Conservation (phyloP, 2,888 invertebrate species). For the Alviniconcha strummeri region DNA sequence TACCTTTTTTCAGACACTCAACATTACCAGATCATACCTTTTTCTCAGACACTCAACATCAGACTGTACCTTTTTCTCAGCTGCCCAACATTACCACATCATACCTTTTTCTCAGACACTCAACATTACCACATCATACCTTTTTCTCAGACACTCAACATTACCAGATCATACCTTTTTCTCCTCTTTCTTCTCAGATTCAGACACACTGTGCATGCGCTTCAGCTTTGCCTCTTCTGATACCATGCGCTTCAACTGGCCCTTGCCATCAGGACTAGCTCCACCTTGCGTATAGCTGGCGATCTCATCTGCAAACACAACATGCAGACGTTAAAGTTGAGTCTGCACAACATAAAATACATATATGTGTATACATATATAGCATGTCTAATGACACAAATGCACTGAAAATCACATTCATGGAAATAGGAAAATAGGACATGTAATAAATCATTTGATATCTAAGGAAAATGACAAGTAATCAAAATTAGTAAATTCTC, state of each 20-base stretch:
- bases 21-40: too few species aligned
- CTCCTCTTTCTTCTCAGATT: conserved; percentile 50
- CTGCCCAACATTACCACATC: neutral
- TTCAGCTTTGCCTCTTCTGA: conserved; percentile 22
- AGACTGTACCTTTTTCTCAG: too few species aligned
- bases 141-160: neutral
- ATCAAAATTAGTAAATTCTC: too few species aligned
- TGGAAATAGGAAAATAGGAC: too few species aligned
- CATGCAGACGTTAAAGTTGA: neutral
- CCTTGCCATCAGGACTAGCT: neutral
- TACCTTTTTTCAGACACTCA: too few species aligned
- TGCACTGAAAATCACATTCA: neutral
- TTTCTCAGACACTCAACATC: too few species aligned
- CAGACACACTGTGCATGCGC: conserved; percentile 31
- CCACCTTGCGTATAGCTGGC: neutral
- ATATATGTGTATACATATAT: neutral
- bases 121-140: too few species aligned
- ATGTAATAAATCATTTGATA: too few species aligned
- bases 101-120: too few species aligned
- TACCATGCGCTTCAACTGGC: conserved; percentile 28
- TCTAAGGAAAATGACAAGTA: too few species aligned
- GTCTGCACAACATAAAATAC: neutral
- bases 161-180: conserved; percentile 30
- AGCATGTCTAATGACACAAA: neutral
- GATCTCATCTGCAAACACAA: conserved; percentile 19